Evolutionary conservation across 2,113 vertebrate species (phyloP), one percentile per base, ranked within the genome.

Genomic region (Meriones unguiculatus): DNA sequence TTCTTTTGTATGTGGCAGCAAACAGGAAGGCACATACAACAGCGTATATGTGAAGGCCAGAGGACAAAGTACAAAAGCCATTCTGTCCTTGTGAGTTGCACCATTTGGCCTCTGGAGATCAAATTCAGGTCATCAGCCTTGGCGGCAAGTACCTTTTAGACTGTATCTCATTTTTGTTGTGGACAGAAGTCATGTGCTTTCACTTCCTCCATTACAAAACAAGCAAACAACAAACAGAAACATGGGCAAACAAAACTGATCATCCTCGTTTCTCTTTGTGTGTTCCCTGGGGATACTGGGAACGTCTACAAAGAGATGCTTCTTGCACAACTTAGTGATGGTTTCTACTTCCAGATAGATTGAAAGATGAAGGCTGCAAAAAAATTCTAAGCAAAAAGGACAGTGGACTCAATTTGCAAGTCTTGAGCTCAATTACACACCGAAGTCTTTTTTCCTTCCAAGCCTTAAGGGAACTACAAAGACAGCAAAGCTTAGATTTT

Each of bases 401-500:
- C 9, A 92, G 64, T 46, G 59, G 15, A 52, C 85, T 93, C 80
- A 11, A 91, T 80, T 91, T 90, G 54, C 6, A 96, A 80, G 10
- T 17, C 1, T 96, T 86, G 35, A 81, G 73, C 30, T 86, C 93
- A 87, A 67, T 87, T 88, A 77, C 20, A 67, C 32, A 17, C 59
- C 87, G 65, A 57, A 3, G 30, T 22, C 20, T 75, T 62, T 90
- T 12, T 87, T 89, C 59, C 25, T 50, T 98, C 88, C 72, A 97
- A 80, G 80, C 9, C 94, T 97, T 94, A 92, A 77, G 85, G 97
- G 96, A 18, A 52, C 28, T 87, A 90, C 86, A 97, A 92, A 98
- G 96, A 96, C 62, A 94, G 92, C 89, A 92, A 91, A 72, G 64
- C 52, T 90, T 93, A 84, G 93, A 18, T n/a, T 92, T 93, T 93